phyloP scores from a whole-genome alignment of 2,113 vertebrate species.

The Hyperoodon ampullatus region DNA sequence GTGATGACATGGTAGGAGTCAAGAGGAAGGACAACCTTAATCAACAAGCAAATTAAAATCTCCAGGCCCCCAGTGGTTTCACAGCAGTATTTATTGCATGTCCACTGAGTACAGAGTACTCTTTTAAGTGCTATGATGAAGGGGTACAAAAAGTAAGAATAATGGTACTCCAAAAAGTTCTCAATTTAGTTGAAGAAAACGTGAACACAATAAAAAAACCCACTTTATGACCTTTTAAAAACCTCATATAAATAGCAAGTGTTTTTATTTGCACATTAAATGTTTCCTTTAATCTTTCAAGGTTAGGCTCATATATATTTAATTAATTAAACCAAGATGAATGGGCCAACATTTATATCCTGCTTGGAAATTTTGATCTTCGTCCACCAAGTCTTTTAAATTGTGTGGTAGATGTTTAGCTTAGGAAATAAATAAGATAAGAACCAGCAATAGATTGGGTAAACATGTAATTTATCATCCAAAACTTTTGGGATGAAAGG shows the following conservation, averaged over 20 bases:
- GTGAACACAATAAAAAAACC: neutral
- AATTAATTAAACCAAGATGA: slow-evolving; percentile 52
- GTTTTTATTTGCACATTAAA: slow-evolving; percentile 48
- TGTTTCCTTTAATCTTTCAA: slow-evolving; percentile 41
- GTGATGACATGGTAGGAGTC: slow-evolving; percentile 18
- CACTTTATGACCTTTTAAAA: slow-evolving; percentile 42
- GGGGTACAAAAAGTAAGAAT: slow-evolving; percentile 30
- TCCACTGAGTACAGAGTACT: slow-evolving; percentile 25
- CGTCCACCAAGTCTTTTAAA: slow-evolving; percentile 36
- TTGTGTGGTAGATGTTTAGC: neutral
- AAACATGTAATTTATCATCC: neutral
- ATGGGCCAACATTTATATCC: neutral
- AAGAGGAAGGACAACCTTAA: neutral
- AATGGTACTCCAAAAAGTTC: neutral
- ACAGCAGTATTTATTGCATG: slow-evolving; percentile 44
- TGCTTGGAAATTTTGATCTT: slow-evolving; percentile 48
- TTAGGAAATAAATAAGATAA: slow-evolving; percentile 23
- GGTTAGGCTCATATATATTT: slow-evolving; percentile 50
- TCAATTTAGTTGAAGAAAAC: slow-evolving; percentile 46
- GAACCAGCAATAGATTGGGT: neutral
- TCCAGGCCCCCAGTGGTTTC: neutral
- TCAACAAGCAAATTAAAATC: slow-evolving; percentile 52
- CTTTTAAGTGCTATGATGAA: slow-evolving; percentile 45
- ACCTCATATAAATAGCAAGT: neutral
- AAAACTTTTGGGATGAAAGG: neutral